Evolutionary conservation across 2,888 invertebrate genomes (phyloP).

Genomic region (Andrena chrysosceles): DNA sequence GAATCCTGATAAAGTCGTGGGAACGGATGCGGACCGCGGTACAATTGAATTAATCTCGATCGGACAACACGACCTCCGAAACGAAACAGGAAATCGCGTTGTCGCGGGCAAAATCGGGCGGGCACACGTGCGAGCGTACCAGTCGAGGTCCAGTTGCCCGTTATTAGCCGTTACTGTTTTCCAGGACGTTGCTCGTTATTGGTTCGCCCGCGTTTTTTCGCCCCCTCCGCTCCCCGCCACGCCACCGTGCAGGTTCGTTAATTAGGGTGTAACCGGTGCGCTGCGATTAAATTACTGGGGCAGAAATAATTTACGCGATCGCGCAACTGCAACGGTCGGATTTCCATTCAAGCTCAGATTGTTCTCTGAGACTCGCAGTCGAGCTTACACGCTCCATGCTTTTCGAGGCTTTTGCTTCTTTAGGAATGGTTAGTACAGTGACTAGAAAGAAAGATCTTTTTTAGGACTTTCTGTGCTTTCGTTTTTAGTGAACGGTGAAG

Average conservation of each 20-base stretch:
- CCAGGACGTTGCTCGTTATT: conserved; percentile 59
- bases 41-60: conserved; percentile 74
- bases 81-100: conserved; percentile 72
- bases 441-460: no score
- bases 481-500: no score
- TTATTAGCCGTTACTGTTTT: conserved; percentile 68
- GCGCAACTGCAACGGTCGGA: conserved; percentile 1
- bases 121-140: conserved; percentile 29
- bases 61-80: conserved; percentile 68
- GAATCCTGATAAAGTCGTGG: conserved; percentile 64
- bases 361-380: no score
- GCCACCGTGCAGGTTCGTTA: conserved; percentile 21
- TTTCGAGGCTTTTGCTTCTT: no score
- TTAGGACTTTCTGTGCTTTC: no score
- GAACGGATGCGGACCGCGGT: conserved; percentile 62
- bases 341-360: background rate
- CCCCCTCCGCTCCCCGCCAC: background rate
- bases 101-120: conserved; percentile 57
- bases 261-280: conserved; percentile 51
- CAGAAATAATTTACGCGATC: conserved; percentile 37
- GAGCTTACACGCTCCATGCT: background rate
- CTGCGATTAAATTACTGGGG: conserved; percentile 40
- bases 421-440: no score
- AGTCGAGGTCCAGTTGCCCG: conserved; percentile 54
- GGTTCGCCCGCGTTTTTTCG: conserved; percentile 12